These are phyloP conservation scores for Opisthograptis luteolata DNA, from an alignment of 2,888 invertebrate species.

Conservation along the genomic window DNA sequence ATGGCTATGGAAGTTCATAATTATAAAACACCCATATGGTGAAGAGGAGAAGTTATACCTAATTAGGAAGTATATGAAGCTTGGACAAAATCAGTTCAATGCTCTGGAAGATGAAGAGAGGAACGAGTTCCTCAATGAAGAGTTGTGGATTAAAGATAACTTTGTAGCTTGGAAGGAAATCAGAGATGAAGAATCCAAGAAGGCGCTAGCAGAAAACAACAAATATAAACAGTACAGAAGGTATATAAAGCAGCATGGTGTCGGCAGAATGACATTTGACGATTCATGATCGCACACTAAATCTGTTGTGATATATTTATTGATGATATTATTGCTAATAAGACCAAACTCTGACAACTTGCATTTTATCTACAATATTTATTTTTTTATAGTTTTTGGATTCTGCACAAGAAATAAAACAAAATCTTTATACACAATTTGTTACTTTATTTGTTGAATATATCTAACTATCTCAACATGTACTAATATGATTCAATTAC, in stretches of 20 bases:
- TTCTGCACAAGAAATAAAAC: conserved; percentile 59
- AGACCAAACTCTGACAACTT: conserved; percentile 17
- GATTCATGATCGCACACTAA: conserved; percentile 83
- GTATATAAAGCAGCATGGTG: conserved; percentile 95
- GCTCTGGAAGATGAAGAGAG: conserved; percentile 90
- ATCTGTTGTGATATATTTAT: conserved; percentile 29
- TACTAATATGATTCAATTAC: conserved; percentile 70
- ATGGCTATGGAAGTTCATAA: conserved; percentile 93
- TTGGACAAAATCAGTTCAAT: conserved; percentile 89
- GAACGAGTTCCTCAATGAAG: conserved; percentile 88
- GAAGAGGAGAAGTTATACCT: conserved; percentile 93
- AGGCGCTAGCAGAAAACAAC: conserved; percentile 93
- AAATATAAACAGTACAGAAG: conserved; percentile 95
- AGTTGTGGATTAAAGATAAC: conserved; percentile 93
- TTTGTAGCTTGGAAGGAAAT: conserved; percentile 91
- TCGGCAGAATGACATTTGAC: conserved; percentile 96
- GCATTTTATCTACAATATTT: conserved; percentile 20
- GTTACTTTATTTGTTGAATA: conserved; percentile 73
- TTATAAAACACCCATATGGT: conserved; percentile 90
- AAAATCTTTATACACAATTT: conserved; percentile 69
- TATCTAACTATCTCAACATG: conserved; percentile 72
- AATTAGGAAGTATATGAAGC: conserved; percentile 90
- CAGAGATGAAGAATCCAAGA: conserved; percentile 93
- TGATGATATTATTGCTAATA: conserved; percentile 24
- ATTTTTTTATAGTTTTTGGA: conserved; percentile 7